Evolutionary conservation across 1,140 invertebrate genomes (phyloP), one percentile per base, ranked within the genome.

Genomic region (Eupristina koningsbergeri): DNA sequence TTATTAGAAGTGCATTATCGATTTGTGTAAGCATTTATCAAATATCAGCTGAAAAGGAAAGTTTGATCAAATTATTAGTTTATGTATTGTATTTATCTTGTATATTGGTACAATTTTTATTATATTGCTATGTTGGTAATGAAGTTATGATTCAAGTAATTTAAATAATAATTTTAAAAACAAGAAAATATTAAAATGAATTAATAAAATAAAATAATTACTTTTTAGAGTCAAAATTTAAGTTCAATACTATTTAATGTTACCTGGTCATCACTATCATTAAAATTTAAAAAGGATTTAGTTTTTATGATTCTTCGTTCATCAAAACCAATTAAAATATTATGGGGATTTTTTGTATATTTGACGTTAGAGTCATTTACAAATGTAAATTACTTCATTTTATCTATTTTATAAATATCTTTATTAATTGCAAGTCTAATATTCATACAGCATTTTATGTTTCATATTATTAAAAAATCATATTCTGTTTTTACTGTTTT

Each of bases 401-500:
- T 71, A 26, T 41, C 1, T n/a, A 45, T 26, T 3, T 73, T 0
- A 45, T n/a, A 3, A 8, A 71, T 45, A 45, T 26, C 17, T 73
- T 29, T 3, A 45, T 73, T 73, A 19, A 19, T 67, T 67, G 0
- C 19, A 26, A 61, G 1, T n/a, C 3, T 47, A 19, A 50, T 80
- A 53, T 71, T 36, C 29, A 45, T 45, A n/a, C 31, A n/a, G 63
- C 31, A 22, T 45, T 22, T 63, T 81, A 22, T 45, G 6, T 81
- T 82, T 64, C 29, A 83, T 74, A 77, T 83, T 36, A 9, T 83
- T 0, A 83, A 77, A 77, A 77, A 41, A 58, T 83, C 81, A n/a
- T 83, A 83, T 50, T 83, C 81, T 41, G 67, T 36, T 41, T 83
- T 83, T 47, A 83, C 50, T 9, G 63, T 83, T 75, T 22, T 80